Conservation (phyloP, 2,888 invertebrate species). For the Dascillus cervinus region DNA sequence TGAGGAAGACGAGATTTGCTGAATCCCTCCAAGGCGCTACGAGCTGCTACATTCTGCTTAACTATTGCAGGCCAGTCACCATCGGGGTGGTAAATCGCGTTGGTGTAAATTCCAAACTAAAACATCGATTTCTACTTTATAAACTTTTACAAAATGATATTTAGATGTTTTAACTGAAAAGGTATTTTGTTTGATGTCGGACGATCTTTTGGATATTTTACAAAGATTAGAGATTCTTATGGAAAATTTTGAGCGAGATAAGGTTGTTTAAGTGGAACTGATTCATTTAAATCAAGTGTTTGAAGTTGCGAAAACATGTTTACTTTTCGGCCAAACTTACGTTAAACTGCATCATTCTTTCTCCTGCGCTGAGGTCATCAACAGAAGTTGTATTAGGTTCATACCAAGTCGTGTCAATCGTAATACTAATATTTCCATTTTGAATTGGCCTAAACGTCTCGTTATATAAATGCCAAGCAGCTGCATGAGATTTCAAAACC, state of each 20-base stretch:
- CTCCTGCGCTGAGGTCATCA: constrained; percentile 44
- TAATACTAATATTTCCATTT: constrained; percentile 34
- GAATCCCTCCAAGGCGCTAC: constrained; percentile 53
- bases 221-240: too few relatives aligned
- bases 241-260: too few relatives aligned
- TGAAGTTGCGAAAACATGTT: too few relatives aligned
- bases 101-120: constrained; percentile 3
- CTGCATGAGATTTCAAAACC: constrained; percentile 41
- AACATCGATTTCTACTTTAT: neutral
- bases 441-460: constrained; percentile 6
- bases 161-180: neutral
- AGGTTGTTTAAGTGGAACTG: too few relatives aligned
- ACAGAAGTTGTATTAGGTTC: constrained; percentile 41
- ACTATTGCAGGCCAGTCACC: constrained; percentile 63
- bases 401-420: constrained; percentile 42
- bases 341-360: constrained; percentile 32
- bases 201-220: too few relatives aligned
- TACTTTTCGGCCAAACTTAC: constrained; percentile 15
- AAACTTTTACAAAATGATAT: neutral
- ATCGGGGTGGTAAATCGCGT: constrained; percentile 47
- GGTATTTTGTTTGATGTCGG: neutral
- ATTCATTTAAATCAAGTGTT: too few relatives aligned
- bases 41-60: constrained; percentile 49
- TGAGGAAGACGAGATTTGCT: constrained; percentile 53
- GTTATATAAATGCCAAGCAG: constrained; percentile 36